Conservation (phyloP, 2,797 vertebrate genomes). For the Podargus strigoides region DNA sequence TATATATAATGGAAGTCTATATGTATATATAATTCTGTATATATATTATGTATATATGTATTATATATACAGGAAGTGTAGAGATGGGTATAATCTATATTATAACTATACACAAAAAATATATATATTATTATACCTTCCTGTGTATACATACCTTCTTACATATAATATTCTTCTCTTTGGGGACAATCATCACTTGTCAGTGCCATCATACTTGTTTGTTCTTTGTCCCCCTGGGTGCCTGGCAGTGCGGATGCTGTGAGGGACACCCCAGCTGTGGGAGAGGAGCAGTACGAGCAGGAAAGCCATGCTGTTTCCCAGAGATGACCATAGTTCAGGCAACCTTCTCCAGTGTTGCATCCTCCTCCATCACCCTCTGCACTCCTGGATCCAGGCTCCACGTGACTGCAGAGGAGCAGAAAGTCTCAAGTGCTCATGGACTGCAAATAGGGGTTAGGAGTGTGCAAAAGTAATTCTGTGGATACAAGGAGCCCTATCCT, state of each 20-base stretch:
- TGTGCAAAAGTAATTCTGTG: fast-evolving
- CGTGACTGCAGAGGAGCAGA: neutral
- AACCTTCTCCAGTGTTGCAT: neutral
- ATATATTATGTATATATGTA: too few species aligned
- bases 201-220: neutral
- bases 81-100: neutral
- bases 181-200: neutral
- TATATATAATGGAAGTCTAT: neutral
- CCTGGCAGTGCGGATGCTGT: neutral
- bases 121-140: neutral
- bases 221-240: neutral
- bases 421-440: fast-evolving
- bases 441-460: neutral
- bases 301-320: neutral
- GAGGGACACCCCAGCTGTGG: neutral
- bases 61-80: neutral
- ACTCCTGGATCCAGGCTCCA: neutral
- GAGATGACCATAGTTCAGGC: neutral
- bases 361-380: neutral
- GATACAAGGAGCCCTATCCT: neutral
- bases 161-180: neutral
- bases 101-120: neutral
- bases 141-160: neutral
- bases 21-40: neutral
- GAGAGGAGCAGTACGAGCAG: neutral